These are phyloP conservation scores for Eueremaeus valkanovi DNA, from an alignment of 2,888 invertebrate genomes.

Conservation along the genomic window DNA sequence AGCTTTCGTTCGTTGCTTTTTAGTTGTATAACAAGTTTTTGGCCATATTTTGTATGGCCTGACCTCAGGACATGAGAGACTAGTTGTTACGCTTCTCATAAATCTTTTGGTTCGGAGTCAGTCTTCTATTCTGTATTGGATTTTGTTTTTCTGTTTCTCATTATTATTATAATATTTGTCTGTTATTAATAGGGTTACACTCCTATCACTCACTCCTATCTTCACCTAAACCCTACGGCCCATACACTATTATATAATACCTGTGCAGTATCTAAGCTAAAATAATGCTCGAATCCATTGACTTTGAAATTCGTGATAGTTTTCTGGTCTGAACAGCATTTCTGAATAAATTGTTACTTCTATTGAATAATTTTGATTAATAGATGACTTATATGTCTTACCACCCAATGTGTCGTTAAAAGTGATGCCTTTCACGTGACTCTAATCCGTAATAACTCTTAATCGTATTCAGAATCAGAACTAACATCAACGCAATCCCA, in stretches of 20 bases:
- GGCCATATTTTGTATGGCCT: neutral
- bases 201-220: conserved; percentile 8
- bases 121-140: neutral
- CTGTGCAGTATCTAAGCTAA: too few relatives aligned
- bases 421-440: neutral
- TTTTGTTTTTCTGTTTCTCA: neutral
- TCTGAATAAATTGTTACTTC: neutral
- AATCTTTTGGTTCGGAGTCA: neutral
- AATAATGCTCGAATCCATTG: neutral
- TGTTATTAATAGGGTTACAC: conserved; percentile 5
- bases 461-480: neutral
- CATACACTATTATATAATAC: neutral
- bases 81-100: neutral
- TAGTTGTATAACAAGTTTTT: neutral
- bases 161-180: neutral
- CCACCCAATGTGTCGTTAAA: neutral
- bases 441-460: neutral
- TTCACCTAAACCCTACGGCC: conserved; percentile 3
- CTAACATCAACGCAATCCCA: too few relatives aligned
- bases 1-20: neutral
- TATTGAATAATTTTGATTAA: conserved; percentile 16
- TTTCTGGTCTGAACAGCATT: conserved; percentile 10
- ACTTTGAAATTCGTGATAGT: neutral
- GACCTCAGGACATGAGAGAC: conserved; percentile 4
- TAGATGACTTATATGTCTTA: neutral